phyloP scores from a whole-genome alignment of 2,888 invertebrate genomes.

The Himalopsyche japonica region DNA sequence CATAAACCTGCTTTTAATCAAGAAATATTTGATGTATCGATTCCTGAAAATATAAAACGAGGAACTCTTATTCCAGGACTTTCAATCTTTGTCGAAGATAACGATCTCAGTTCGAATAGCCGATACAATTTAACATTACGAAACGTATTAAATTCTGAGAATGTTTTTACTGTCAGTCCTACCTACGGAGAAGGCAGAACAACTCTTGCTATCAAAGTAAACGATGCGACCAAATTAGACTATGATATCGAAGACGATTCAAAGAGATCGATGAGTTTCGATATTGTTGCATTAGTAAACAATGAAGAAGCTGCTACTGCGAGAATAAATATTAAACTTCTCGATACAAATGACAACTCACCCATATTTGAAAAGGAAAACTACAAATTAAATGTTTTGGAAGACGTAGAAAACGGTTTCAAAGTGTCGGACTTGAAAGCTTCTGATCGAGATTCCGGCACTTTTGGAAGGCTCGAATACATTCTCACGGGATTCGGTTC shows the following conservation, averaged over 20 bases:
- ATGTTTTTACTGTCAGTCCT: conserved; percentile 68
- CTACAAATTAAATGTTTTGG: conserved; percentile 68
- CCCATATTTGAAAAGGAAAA: conserved; percentile 68
- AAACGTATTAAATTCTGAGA: conserved; percentile 63
- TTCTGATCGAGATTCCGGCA: conserved; percentile 72
- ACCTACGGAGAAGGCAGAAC: conserved; percentile 71
- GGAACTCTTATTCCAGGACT: conserved; percentile 72
- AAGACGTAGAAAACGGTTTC: conserved; percentile 65
- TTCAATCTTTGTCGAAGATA: conserved; percentile 73
- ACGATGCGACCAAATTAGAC: conserved; percentile 68
- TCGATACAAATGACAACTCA: conserved; percentile 80
- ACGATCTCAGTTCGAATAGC: conserved; percentile 74
- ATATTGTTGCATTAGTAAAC: conserved; percentile 65
- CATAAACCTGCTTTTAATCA: conserved; percentile 73
- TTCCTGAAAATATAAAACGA: conserved; percentile 75
- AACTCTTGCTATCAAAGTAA: conserved; percentile 73
- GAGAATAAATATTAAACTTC: conserved; percentile 65
- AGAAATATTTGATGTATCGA: conserved; percentile 66
- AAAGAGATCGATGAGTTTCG: conserved; percentile 66
- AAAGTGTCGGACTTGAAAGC: conserved; percentile 70
- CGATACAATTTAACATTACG: conserved; percentile 67
- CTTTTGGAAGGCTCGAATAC: conserved; percentile 73
- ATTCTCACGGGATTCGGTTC: conserved; percentile 78
- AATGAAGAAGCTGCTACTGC: conserved; percentile 62
- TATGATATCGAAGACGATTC: conserved; percentile 68